Percentiles rank a stretch among this genome's conserved stretches.
These are phyloP conservation scores for Rhinichthys osculus DNA, from an alignment of 2,797 vertebrate genomes.

Conservation along the genomic window DNA sequence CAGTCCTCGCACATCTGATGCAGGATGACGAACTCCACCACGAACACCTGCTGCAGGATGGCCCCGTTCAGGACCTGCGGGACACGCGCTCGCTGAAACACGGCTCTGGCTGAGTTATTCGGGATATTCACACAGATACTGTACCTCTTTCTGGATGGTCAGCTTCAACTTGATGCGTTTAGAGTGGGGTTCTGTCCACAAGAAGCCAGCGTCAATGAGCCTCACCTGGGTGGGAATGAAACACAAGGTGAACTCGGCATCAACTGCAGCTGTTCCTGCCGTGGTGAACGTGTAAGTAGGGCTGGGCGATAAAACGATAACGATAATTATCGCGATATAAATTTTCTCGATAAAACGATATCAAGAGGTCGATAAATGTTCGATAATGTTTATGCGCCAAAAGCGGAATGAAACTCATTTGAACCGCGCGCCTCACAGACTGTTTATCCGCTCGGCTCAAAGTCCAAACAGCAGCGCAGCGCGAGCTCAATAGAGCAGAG, in stretches of 20 bases:
- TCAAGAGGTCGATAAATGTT: no score
- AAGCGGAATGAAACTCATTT: no score
- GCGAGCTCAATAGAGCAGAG: no score
- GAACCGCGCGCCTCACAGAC: no score
- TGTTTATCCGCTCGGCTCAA: no score
- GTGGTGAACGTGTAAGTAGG: rapidly evolving
- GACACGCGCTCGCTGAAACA: conserved; percentile 18
- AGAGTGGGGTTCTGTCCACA: conserved; percentile 99
- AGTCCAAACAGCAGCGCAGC: no score
- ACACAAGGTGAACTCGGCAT: not conserved
- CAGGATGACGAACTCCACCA: conserved; percentile 90
- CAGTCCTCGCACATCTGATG: conserved; percentile 97
- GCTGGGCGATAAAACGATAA: no score
- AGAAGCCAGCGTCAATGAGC: conserved; percentile 94
- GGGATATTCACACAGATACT: not conserved
- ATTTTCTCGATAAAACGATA: no score
- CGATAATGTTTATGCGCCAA: no score
- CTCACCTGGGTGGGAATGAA: conserved; percentile 80
- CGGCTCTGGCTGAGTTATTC: no score
- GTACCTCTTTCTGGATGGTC: conserved; percentile 97
- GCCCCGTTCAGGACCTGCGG: conserved; percentile 95
- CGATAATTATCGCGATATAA: no score
- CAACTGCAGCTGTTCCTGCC: not conserved
- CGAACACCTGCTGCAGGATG: conserved; percentile 96
- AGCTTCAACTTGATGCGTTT: conserved; percentile 97